These are phyloP conservation scores for Drosophila nikananu DNA, from an alignment of 1,140 invertebrate genomes.

Conservation along the genomic window DNA sequence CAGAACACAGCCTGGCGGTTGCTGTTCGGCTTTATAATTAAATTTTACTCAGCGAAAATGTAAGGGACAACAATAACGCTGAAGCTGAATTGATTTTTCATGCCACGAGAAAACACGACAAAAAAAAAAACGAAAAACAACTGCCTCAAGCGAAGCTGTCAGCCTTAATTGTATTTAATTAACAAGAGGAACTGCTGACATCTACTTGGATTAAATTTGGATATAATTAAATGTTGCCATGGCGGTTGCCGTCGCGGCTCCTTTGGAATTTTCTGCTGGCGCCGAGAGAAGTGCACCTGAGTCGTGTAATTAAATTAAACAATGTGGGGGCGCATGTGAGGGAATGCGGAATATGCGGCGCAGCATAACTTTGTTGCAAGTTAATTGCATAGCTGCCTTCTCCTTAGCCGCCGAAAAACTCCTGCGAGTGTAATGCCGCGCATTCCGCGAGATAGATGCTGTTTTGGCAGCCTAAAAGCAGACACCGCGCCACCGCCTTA, in stretches of 20 bases:
- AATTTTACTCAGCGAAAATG: conserved; percentile 50
- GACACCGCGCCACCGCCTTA: conserved; percentile 9
- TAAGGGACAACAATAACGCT: conserved; percentile 18
- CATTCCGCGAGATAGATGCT: conserved; percentile 26
- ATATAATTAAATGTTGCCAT: conserved; percentile 57
- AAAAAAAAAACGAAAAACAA: not conserved
- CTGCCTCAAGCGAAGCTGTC: conserved; percentile 31
- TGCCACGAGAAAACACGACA: conserved; percentile 17
- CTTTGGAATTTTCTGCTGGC: conserved; percentile 44
- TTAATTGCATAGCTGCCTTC: conserved; percentile 62
- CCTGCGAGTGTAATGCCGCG: conserved; percentile 3
- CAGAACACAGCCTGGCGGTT: conserved; percentile 15
- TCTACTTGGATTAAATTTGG: conserved; percentile 55
- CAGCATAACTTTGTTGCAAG: conserved; percentile 59
- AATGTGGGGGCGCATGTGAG: conserved; percentile 55
- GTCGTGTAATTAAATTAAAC: conserved; percentile 76
- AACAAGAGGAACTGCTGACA: conserved; percentile 48
- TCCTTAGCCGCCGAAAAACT: conserved; percentile 25
- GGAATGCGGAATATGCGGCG: conserved; percentile 45
- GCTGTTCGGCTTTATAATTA: conserved; percentile 60
- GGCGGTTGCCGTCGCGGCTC: conserved; percentile 22
- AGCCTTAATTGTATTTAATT: conserved; percentile 66
- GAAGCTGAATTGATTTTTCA: conserved; percentile 44
- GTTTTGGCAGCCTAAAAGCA: conserved; percentile 8
- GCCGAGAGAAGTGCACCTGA: conserved; percentile 36